Base-by-base conservation (phyloP, 2,888 invertebrate species). In the Drosophila barbarae region DNA sequence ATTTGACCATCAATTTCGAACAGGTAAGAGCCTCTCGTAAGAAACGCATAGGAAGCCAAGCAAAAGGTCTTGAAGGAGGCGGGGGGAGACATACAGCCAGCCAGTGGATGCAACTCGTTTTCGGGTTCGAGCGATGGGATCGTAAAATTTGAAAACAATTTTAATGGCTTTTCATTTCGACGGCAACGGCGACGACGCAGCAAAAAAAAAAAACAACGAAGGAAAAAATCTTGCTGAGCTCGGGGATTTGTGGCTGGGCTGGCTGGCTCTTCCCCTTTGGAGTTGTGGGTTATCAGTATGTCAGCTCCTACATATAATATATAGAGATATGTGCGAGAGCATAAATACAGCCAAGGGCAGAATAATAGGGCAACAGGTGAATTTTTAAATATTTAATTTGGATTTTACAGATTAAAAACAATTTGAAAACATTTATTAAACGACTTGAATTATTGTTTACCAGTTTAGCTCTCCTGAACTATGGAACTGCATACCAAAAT, bases 1-100 rank as follows among this genome's bases (percentile, higher is more conserved):
- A 98, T 90, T 92, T 99, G 69, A 98, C 99, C 84, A 97, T 99
- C 85, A 96, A 98, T 89, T 92, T 99, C 77, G 98, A 96, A 84
- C 99, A 99, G 94, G 98, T 98, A 90, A 91, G 46, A 51, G 23
- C 41, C 36, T 12, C 44, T 12, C 44, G 21, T 18, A 39, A 46
- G 50, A 57, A 66, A 66, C 46, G 57, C 60, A 67, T 42, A 49
- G 46, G 35, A 32, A 13, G 32, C 36, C 35, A 21, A 34, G 32
- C 42, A 42, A 39, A 47, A 46, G 41, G 49, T 42, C 10, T 28
- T 41, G 41, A 13, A 21, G 42, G 42, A 18, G 52, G 39, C 12
- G 42, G 38, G n/a, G 44, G 5, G 34, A 18, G 23, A 23, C 23
- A 21, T 21, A 32, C 46, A 30, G 49, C 6, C 39, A 21, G 39